Evolutionary conservation across 2,797 vertebrate species (phyloP).

Genomic region (Jordanella pulchra): DNA sequence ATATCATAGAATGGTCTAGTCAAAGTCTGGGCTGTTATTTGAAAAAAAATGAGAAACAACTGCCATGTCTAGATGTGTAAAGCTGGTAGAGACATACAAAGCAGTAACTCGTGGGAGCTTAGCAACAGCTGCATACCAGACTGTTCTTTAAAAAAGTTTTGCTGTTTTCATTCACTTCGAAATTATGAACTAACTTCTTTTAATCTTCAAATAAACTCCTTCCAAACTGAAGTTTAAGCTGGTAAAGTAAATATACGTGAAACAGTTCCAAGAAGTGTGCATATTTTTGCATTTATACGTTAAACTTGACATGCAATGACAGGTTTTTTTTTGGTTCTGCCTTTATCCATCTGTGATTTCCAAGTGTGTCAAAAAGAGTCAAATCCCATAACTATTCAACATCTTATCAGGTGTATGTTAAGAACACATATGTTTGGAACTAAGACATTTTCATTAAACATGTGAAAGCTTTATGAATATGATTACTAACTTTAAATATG

Average conservation of each 20-base stretch:
- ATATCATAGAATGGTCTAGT: background rate
- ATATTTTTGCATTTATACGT: constrained; percentile 15
- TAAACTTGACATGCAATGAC: constrained; percentile 14
- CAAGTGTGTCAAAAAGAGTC: constrained; percentile 13
- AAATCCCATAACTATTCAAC: constrained; percentile 11
- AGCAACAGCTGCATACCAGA: too few relatives aligned
- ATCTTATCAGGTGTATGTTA: constrained; percentile 9
- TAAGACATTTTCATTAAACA: constrained; percentile 7
- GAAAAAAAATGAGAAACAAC: background rate
- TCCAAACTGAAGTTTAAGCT: background rate
- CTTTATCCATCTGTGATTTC: constrained; percentile 14
- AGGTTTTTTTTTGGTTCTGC: background rate
- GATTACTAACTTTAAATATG: constrained; percentile 30
- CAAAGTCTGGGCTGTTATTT: background rate
- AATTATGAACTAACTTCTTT: too few relatives aligned
- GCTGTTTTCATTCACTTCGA: too few relatives aligned
- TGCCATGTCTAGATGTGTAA: background rate
- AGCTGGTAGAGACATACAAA: background rate
- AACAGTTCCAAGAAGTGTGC: background rate
- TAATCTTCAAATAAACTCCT: too few relatives aligned
- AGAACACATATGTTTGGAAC: constrained; percentile 7
- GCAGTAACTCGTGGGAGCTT: too few relatives aligned
- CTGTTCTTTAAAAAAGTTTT: too few relatives aligned
- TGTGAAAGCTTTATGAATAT: constrained; percentile 15
- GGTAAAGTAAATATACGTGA: background rate